Evolutionary conservation across 2,113 vertebrate species (phyloP).

Genomic region (Abramis brama): DNA sequence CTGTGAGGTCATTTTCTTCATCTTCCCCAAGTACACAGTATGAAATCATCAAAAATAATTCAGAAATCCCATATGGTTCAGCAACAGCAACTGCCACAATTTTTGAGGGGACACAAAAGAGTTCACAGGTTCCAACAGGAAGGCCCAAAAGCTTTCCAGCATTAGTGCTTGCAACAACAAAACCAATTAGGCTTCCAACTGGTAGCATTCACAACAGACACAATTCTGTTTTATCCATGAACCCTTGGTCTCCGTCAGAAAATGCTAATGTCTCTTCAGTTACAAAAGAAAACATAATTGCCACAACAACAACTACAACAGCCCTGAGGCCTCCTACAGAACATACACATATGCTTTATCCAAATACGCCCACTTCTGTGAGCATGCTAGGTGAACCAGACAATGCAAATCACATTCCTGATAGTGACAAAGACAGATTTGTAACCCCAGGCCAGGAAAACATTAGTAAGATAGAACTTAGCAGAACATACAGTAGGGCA

Average conservation of each 20-base stretch:
- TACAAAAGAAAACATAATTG: constrained; percentile 28
- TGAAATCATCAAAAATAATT: constrained; percentile 32
- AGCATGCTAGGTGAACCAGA: constrained; percentile 52
- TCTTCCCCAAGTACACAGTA: constrained; percentile 22
- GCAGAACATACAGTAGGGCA: constrained; percentile 33
- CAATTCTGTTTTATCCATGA: constrained; percentile 62
- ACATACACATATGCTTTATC: constrained; percentile 29
- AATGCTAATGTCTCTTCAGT: constrained; percentile 52
- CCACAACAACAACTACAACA: constrained; percentile 1
- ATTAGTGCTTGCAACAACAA: constrained; percentile 49
- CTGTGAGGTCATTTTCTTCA: constrained; percentile 42
- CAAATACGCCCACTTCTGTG: constrained; percentile 38
- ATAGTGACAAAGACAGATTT: constrained; percentile 59
- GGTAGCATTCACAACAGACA: constrained; percentile 53
- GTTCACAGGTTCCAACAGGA: constrained; percentile 44
- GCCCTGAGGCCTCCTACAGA: constrained; percentile 40
- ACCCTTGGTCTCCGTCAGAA: constrained; percentile 62
- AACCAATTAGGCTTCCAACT: constrained; percentile 49
- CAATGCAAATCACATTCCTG: constrained; percentile 67
- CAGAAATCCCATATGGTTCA: constrained; percentile 30
- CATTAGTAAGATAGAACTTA: constrained; percentile 56
- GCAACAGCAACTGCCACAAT: not conserved
- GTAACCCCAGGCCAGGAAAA: constrained; percentile 51
- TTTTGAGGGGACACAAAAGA: constrained; percentile 36
- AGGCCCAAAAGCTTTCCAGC: constrained; percentile 39